Conservation (phyloP, 2,797 vertebrate species). For the Coccyzus lansbergi region DNA sequence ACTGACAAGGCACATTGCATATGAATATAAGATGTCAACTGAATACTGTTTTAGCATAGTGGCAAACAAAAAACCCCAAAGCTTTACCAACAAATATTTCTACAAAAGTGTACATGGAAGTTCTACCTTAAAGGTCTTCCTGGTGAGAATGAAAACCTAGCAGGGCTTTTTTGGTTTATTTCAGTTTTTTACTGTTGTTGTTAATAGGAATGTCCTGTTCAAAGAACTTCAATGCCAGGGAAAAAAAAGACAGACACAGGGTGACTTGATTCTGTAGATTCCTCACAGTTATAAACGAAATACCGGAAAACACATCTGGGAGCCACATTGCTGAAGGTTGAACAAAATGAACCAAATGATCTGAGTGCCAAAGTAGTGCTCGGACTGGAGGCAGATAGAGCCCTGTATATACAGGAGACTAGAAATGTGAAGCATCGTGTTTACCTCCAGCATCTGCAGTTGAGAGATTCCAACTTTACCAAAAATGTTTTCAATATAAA, state of each 20-base stretch:
- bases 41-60: background rate
- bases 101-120: background rate
- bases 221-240: conserved; percentile 40
- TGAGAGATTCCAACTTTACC: background rate
- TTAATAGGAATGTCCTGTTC: conserved; percentile 59
- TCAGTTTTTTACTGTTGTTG: conserved; percentile 20
- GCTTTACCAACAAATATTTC: background rate
- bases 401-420: background rate
- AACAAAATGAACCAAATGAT: conserved; percentile 41
- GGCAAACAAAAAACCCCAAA: background rate
- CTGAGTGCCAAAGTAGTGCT: background rate
- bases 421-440: conserved; percentile 20
- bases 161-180: background rate
- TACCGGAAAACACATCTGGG: conserved; percentile 68
- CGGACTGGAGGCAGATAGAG: conserved; percentile 2
- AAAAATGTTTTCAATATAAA: conserved; percentile 25
- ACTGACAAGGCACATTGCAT: background rate
- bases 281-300: conserved; percentile 60
- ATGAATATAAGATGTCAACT: background rate
- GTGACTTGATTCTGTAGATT: conserved; percentile 58
- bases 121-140: conserved; percentile 21
- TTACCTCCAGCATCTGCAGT: background rate
- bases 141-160: conserved; percentile 45
- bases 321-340: conserved; percentile 62
- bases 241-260: background rate